Evolutionary conservation across 2,113 vertebrate genomes (phyloP).

Genomic region (Protobothrops flavoviridis): DNA sequence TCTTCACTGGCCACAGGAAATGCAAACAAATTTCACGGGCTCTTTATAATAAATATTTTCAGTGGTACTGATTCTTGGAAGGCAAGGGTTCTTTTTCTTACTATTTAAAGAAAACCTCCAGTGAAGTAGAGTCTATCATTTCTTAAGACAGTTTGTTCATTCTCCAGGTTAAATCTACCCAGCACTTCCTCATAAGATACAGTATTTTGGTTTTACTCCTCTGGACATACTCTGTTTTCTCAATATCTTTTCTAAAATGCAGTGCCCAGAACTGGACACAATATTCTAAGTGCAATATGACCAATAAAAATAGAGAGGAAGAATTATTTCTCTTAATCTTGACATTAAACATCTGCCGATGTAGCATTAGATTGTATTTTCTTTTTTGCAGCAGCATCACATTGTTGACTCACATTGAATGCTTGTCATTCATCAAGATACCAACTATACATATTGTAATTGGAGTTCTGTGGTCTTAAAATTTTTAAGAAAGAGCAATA

Average conservation of each 20-base stretch:
- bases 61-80: not conserved
- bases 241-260: not conserved
- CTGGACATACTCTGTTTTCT: not conserved
- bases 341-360: not conserved
- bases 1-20: not conserved
- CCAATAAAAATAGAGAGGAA: not conserved
- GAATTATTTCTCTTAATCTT: not conserved
- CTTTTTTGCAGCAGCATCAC: not conserved
- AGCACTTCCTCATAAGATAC: not conserved
- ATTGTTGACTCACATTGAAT: not conserved
- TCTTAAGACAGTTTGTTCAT: not conserved
- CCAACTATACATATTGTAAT: not conserved
- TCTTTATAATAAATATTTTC: not conserved
- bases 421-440: not conserved
- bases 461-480: not conserved
- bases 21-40: not conserved
- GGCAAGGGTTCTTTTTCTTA: not conserved
- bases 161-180: not conserved
- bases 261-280: not conserved
- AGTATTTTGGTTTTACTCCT: not conserved
- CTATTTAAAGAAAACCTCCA: not conserved
- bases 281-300: not conserved
- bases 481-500: not conserved
- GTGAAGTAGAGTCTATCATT: not conserved
- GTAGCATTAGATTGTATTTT: not conserved